These are phyloP conservation scores for Masticophis lateralis DNA, from an alignment of 2,797 vertebrate genomes.

Conservation along the genomic window DNA sequence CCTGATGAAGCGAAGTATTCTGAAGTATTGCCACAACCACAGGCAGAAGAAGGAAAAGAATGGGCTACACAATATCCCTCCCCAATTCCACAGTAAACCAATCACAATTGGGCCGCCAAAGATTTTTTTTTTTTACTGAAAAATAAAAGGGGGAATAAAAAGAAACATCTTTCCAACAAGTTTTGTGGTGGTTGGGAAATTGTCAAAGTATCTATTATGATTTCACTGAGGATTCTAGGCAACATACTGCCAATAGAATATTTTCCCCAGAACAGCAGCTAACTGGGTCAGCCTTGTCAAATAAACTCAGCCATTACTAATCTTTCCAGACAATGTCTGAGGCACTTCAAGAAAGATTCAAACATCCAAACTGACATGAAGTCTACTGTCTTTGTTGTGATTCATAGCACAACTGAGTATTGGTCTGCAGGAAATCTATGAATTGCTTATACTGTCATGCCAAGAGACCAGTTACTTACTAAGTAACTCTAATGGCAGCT, in stretches of 20 bases:
- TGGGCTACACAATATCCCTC: background rate
- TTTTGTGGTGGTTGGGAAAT: background rate
- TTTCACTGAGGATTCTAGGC: background rate
- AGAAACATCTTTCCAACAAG: background rate
- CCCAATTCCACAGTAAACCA: background rate
- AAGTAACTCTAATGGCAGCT: background rate
- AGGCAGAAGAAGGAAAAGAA: background rate
- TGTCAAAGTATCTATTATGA: background rate
- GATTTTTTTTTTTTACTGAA: background rate
- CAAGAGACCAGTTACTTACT: slow-evolving; percentile 4
- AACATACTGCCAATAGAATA: background rate
- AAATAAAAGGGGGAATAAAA: background rate
- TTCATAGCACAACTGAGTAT: background rate
- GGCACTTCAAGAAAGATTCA: background rate
- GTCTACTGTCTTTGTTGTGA: background rate
- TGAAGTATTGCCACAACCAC: background rate
- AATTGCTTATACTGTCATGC: background rate
- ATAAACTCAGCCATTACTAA: background rate
- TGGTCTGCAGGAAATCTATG: background rate
- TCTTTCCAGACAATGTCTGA: background rate
- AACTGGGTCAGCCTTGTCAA: background rate
- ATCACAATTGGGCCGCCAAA: background rate
- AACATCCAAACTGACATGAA: background rate
- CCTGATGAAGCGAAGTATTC: background rate
- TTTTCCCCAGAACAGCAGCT: background rate